Percentiles rank a stretch among this genome's conserved stretches.
Conservation (phyloP, 2,797 vertebrate genomes). For the Acrossocheilus wenchowensis region DNA sequence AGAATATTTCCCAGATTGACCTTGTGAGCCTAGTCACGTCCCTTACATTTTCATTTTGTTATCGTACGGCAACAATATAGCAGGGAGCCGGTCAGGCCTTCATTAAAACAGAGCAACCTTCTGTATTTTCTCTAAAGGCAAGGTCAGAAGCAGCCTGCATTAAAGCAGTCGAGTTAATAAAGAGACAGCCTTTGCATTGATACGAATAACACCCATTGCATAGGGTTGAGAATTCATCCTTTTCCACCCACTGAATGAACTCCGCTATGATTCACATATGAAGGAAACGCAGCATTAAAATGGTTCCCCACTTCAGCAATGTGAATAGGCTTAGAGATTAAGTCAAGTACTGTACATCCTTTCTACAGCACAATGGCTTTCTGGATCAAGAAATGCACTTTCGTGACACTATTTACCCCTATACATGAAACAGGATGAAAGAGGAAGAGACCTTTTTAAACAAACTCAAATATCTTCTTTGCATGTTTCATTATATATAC, state of each 20-base stretch:
- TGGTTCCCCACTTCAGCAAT: neutral
- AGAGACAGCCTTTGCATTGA: slow-evolving; percentile 28
- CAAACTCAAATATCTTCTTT: neutral
- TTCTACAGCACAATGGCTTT: neutral
- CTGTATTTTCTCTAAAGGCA: slow-evolving; percentile 7
- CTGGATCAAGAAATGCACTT: neutral
- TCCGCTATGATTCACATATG: neutral
- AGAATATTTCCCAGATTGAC: neutral
- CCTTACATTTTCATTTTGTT: slow-evolving; percentile 8
- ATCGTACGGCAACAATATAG: slow-evolving; percentile 4
- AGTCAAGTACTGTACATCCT: neutral
- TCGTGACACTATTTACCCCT: neutral
- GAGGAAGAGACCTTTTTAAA: neutral
- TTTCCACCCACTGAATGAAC: slow-evolving; percentile 2
- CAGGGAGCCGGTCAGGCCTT: neutral
- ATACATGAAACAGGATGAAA: too few species aligned
- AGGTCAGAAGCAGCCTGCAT: neutral
- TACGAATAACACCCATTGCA: neutral
- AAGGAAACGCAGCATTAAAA: neutral
- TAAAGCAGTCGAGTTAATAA: slow-evolving; percentile 23
- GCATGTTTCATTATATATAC: neutral
- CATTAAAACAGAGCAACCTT: slow-evolving; percentile 36
- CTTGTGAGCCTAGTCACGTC: slow-evolving; percentile 10
- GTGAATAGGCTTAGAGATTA: slow-evolving; percentile 10
- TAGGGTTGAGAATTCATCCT: neutral